Conservation (phyloP, 2,113 vertebrate species). For the Elephantulus edwardii region DNA sequence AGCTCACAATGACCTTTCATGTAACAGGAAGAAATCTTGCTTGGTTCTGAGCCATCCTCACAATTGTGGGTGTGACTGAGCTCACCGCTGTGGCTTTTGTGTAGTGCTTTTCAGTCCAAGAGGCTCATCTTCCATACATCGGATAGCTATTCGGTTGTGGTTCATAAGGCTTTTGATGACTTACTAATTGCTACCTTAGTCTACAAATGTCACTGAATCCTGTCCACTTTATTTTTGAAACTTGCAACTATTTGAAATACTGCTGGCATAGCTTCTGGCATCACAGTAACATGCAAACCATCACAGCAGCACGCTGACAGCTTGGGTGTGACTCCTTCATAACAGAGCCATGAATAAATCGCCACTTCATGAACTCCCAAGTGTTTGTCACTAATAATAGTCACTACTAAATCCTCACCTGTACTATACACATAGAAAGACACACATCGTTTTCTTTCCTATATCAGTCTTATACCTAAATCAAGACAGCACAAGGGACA, state of each 20-base stretch:
- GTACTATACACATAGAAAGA: slow-evolving; percentile 35
- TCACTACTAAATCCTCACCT: slow-evolving; percentile 43
- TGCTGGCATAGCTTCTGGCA: background rate
- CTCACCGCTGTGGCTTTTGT: background rate
- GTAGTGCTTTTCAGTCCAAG: background rate
- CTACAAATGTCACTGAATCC: background rate
- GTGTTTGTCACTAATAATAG: slow-evolving; percentile 18
- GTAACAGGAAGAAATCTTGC: background rate
- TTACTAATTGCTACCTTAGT: background rate
- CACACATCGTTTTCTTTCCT: slow-evolving; percentile 46
- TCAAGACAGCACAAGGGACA: slow-evolving; percentile 4
- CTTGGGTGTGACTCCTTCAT: background rate
- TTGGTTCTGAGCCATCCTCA: background rate
- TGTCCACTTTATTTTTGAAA: background rate
- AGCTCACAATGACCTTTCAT: background rate
- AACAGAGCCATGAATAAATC: slow-evolving; percentile 47
- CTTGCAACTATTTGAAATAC: background rate
- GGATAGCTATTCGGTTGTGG: background rate
- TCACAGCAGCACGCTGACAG: background rate
- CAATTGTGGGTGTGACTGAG: background rate
- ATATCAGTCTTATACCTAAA: slow-evolving; percentile 45
- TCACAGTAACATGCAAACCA: background rate
- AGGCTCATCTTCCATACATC: background rate
- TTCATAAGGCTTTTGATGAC: background rate
- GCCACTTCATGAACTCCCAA: slow-evolving; percentile 36